Percentiles rank a stretch among this genome's conserved stretches.
phyloP scores from a whole-genome alignment of 2,113 vertebrate species.

The Apodemus speciosus region DNA sequence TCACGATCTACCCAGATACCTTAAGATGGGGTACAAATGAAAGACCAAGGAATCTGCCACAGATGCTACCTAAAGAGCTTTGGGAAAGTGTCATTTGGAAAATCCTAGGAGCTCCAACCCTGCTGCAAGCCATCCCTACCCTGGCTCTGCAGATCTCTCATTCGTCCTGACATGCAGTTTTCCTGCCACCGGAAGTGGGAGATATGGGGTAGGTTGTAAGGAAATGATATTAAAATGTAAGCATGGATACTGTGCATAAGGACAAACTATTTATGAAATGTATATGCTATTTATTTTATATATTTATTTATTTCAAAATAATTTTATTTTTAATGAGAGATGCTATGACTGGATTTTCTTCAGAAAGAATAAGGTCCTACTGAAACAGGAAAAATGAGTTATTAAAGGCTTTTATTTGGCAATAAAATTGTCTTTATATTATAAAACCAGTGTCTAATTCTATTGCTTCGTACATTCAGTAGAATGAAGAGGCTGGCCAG shows the following conservation, averaged over 20 bases:
- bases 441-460: slow-evolving; percentile 81
- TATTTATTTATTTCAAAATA: slow-evolving; percentile 99
- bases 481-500: slow-evolving; percentile 29
- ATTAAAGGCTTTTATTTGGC: slow-evolving; percentile 89
- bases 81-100: slow-evolving; percentile 64
- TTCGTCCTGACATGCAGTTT: slow-evolving; percentile 88
- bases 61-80: slow-evolving; percentile 76
- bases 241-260: slow-evolving; percentile 96
- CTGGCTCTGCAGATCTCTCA: slow-evolving; percentile 77
- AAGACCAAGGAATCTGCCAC: slow-evolving; percentile 76
- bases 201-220: slow-evolving; percentile 66
- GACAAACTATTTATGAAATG: slow-evolving; percentile 99
- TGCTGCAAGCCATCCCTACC: slow-evolving; percentile 74
- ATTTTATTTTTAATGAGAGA: slow-evolving; percentile 93
- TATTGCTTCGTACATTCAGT: slow-evolving; percentile 74
- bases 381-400: slow-evolving; percentile 85
- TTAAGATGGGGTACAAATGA: slow-evolving; percentile 72
- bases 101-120: slow-evolving; percentile 61
- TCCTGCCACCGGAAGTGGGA: slow-evolving; percentile 81
- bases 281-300: slow-evolving; percentile 99
- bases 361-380: slow-evolving; percentile 89
- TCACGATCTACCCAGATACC: slow-evolving; percentile 63
- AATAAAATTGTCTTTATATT: slow-evolving; percentile 97
- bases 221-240: slow-evolving; percentile 90
- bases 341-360: slow-evolving; percentile 89